Percentiles rank a stretch among this genome's conserved stretches.
Conservation (phyloP, 2,797 vertebrate genomes). For the Ataeniobius toweri region DNA sequence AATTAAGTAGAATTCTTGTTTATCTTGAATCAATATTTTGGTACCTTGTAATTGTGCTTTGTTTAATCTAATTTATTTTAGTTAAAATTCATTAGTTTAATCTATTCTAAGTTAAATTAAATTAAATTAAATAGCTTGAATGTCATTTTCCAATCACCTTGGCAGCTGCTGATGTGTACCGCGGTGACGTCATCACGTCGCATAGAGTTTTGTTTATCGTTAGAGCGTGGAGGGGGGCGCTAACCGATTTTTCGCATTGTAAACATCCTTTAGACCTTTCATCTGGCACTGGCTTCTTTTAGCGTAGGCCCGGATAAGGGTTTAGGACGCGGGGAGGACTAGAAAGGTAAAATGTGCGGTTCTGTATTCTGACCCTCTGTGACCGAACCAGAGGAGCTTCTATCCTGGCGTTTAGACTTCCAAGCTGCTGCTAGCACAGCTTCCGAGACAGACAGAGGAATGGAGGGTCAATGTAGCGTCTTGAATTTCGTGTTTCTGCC, state of each 20-base stretch:
- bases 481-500: not conserved
- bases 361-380: not conserved
- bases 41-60: not conserved
- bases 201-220: slow-evolving; percentile 66
- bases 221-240: slow-evolving; percentile 38
- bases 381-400: not conserved
- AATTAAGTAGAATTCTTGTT: not conserved
- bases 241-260: slow-evolving; percentile 27
- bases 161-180: too few relatives aligned
- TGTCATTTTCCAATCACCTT: too few relatives aligned
- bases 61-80: not conserved
- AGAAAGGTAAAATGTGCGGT: not conserved
- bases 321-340: not conserved
- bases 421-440: slow-evolving; percentile 34
- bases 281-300: not conserved
- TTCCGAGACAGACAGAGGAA: not conserved
- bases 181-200: slow-evolving; percentile 54
- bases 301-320: not conserved
- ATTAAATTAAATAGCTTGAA: not conserved
- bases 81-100: too few relatives aligned
- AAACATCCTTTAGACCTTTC: slow-evolving; percentile 13
- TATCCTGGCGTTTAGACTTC: not conserved
- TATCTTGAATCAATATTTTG: not conserved
- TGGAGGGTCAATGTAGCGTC: not conserved
- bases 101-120: not conserved